A percentile compares a stretch with the other conserved stretches of the same genome.
These are phyloP conservation scores for Amphiura filiformis DNA, from an alignment of 35 echinoderm and acorn worm species.

Conservation along the genomic window DNA sequence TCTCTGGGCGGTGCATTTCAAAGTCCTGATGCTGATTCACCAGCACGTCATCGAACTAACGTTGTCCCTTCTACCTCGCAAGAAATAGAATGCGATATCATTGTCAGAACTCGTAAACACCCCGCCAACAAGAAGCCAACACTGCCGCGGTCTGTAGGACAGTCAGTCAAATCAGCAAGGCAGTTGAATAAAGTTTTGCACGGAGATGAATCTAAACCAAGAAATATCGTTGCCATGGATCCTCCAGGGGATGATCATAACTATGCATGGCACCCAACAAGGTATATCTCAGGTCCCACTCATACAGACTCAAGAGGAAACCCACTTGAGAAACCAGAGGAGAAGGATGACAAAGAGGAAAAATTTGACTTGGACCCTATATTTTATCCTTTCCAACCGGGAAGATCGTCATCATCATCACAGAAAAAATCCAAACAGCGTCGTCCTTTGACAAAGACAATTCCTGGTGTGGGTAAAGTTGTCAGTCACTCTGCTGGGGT, in stretches of 20 bases:
- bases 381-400: not conserved
- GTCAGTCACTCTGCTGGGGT: not conserved
- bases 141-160: slow-evolving; percentile 14
- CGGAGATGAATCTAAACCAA: not conserved
- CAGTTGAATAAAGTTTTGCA: not conserved
- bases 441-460: not conserved
- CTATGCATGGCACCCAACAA: slow-evolving; percentile 57
- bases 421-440: not conserved
- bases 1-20: not conserved
- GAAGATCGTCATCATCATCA: not conserved
- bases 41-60: not conserved
- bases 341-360: slow-evolving; percentile 46
- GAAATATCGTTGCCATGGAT: slow-evolving; percentile 15
- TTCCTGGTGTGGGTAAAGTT: not conserved
- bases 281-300: not conserved
- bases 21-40: not conserved
- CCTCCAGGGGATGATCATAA: slow-evolving; percentile 68
- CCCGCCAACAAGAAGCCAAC: slow-evolving; percentile 6
- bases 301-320: slow-evolving; percentile 64
- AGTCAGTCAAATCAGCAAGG: not conserved
- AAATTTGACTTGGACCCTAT: slow-evolving; percentile 51
- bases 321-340: slow-evolving; percentile 35
- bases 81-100: slow-evolving; percentile 28
- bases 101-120: slow-evolving; percentile 26
- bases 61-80: slow-evolving; percentile 6